Conservation (phyloP, 2,888 invertebrate species). For the Lasioglossum malachurum region DNA sequence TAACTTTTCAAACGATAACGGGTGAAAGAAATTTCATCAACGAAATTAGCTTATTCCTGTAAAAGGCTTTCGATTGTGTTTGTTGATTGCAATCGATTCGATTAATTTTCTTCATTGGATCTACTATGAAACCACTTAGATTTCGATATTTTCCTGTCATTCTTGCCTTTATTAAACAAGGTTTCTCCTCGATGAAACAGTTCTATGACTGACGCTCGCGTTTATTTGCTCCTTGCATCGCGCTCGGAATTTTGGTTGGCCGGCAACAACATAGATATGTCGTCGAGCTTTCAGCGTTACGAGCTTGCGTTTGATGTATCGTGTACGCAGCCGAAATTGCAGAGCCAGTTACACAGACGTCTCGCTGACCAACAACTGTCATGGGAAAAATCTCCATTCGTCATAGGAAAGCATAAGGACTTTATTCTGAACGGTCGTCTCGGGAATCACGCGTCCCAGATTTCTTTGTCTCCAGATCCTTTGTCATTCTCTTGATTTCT, state of each 20-base stretch:
- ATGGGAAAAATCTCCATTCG: neutral
- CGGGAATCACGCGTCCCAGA: too few relatives aligned
- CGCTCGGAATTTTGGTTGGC: constrained; percentile 29
- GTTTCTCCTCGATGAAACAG: neutral
- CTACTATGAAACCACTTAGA: too few relatives aligned
- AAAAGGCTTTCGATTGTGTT: neutral
- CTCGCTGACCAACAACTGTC: neutral
- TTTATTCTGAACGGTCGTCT: neutral
- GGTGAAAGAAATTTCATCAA: neutral
- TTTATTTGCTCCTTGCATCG: constrained; percentile 26
- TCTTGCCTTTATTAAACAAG: too few relatives aligned
- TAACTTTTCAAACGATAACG: neutral
- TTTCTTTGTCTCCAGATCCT: neutral
- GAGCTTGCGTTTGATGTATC: constrained; percentile 41
- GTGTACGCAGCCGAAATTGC: constrained; percentile 17
- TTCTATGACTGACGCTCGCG: constrained; percentile 6
- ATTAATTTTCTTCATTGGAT: neutral
- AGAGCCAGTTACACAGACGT: constrained; percentile 16
- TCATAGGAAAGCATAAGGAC: neutral
- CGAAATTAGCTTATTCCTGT: neutral
- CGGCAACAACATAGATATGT: constrained; percentile 5
- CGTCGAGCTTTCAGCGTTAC: constrained; percentile 33
- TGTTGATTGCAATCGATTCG: neutral
- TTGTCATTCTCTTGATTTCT: neutral
- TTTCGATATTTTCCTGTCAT: too few relatives aligned